Evolutionary conservation across 2,113 vertebrate species (phyloP).

Genomic region (Ptychochromis oligacanthus): DNA sequence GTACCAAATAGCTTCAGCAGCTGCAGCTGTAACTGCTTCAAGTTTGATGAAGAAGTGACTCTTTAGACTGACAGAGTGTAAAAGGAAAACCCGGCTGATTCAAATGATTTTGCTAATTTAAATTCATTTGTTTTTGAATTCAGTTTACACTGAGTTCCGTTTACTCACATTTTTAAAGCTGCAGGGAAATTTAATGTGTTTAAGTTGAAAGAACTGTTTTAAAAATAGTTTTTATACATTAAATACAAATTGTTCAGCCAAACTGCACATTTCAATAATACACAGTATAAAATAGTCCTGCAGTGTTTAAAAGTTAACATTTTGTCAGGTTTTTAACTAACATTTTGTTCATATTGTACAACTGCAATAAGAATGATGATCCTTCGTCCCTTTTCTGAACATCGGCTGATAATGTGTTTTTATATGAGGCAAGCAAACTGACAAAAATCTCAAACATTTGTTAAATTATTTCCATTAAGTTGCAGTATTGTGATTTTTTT

Average conservation of each 20-base stretch:
- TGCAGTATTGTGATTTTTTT: fast-evolving
- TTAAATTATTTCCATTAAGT: background rate
- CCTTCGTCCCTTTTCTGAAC: background rate
- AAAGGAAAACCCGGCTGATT: background rate
- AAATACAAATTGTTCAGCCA: background rate
- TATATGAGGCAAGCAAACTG: background rate
- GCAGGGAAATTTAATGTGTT: background rate
- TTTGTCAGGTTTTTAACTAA: background rate
- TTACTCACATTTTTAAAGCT: background rate
- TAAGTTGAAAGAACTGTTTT: background rate
- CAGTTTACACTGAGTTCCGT: fast-evolving
- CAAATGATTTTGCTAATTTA: too few species aligned
- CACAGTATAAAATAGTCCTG: too few species aligned
- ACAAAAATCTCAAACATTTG: too few species aligned
- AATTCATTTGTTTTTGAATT: too few species aligned
- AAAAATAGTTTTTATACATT: background rate
- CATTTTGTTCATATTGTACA: background rate
- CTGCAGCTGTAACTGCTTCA: background rate
- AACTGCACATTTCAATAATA: background rate
- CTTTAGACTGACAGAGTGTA: background rate
- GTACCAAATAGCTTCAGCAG: background rate
- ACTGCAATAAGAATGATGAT: too few species aligned
- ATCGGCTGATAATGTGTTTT: background rate
- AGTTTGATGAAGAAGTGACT: background rate
- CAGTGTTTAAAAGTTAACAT: background rate